Base-by-base conservation (phyloP, 2,797 vertebrate species). In the Champsocephalus gunnari region DNA sequence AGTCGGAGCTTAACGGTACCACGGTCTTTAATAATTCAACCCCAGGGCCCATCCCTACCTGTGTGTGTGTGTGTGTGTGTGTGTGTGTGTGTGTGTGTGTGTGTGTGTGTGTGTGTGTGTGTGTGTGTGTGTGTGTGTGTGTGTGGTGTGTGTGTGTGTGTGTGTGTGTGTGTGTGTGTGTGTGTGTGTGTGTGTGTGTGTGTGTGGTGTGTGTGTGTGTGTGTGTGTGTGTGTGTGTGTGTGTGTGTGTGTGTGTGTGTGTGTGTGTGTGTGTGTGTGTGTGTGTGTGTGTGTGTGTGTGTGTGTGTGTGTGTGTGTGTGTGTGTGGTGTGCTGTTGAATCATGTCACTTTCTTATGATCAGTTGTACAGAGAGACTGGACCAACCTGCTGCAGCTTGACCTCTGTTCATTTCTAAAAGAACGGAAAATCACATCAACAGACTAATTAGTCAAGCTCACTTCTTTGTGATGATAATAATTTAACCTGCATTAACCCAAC, bases 401-500 rank as follows among this genome's bases (percentile, higher is more conserved):
- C 71, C 79, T 76, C 58, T 50, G 56, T 79, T 84, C 56, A 80
- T 85, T 81, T 75, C 62, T 57, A 56, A 81, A 70, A 77, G 65
- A 87, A 80, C 28, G 14, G 71, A 34, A 81, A 87, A 75, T 62
- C 47, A 34, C 73, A 76, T 66, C 54, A 73, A 54, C 50, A 2
- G 6, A 74, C 61, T 61, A 66, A 87, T 91, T 83, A 82, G 77
- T 72, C 73, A 81, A 51, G 61, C 78, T 71, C 68, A 62, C 47
- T 50, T 74, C 64, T 76, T 68, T 83, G 73, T 77, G 64, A 75
- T 84, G 74, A 48, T 71, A 75, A 79, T 77, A 66, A 68, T 85
- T 85, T 89, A 87, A 87, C 90, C 90, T 76, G 70, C 71, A 82
- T 90, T 86, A 88, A 90, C 88, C 88, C 77, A 54, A 48, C 60